A percentile compares a stretch with the other conserved stretches of the same genome.
Conservation (phyloP, 2,888 invertebrate genomes). For the Polyploca ridens region DNA sequence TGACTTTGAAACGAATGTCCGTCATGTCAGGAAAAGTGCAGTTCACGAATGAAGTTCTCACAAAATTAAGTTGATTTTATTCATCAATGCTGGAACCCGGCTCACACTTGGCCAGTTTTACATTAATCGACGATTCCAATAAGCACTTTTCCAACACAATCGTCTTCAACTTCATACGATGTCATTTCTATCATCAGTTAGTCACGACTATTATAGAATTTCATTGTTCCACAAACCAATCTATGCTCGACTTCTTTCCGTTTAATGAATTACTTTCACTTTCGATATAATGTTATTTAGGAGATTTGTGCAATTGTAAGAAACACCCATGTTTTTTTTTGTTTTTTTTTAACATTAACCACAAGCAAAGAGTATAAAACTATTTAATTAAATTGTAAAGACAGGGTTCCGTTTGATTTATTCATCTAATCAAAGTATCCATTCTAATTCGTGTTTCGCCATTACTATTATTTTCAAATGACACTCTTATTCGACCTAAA, state of each 20-base stretch:
- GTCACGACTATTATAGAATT: neutral
- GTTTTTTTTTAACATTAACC: no score
- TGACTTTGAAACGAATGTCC: no score
- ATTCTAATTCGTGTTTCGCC: no score
- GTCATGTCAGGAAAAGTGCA: no score
- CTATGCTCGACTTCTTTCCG: neutral
- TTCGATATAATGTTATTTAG: neutral
- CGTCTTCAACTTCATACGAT: neutral
- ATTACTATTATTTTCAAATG: neutral
- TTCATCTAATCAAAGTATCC: neutral
- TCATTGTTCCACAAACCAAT: neutral
- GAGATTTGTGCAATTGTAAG: neutral
- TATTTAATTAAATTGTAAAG: neutral
- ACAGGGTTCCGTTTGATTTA: neutral
- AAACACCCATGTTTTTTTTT: neutral
- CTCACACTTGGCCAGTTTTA: neutral
- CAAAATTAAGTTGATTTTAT: no score
- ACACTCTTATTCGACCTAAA: neutral
- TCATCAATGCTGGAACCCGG: no score
- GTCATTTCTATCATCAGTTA: neutral
- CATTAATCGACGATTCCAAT: neutral
- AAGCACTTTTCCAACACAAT: neutral
- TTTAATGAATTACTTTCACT: neutral
- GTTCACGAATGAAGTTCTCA: no score
- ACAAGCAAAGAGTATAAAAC: no score